Percentiles rank a stretch among this genome's conserved stretches.
Conservation (phyloP, 2,113 vertebrate species). For the Elephas maximus region DNA sequence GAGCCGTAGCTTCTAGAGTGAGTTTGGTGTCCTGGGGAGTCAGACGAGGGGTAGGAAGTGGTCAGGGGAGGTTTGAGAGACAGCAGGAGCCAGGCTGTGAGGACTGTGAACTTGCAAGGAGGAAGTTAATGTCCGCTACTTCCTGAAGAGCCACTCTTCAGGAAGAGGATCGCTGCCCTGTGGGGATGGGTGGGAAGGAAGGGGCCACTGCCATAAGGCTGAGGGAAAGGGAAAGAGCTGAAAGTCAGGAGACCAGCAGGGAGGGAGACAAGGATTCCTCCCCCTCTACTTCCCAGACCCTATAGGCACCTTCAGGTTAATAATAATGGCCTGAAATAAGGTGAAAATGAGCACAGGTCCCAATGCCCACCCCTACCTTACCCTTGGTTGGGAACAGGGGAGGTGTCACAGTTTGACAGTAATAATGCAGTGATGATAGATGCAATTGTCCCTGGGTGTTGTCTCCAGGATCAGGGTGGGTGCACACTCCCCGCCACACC, state of each 20-base stretch:
- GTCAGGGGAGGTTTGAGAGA: neutral
- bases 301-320: slow-evolving; percentile 52
- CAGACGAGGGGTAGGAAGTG: neutral
- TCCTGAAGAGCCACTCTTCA: neutral
- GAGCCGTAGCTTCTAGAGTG: neutral
- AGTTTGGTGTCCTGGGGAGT: neutral
- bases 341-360: neutral
- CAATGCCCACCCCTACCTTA: neutral
- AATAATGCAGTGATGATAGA: neutral
- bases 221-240: neutral
- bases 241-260: neutral
- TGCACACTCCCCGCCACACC: neutral
- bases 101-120: neutral
- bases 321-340: slow-evolving; percentile 66
- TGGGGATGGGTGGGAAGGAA: neutral
- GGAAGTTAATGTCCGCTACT: slow-evolving; percentile 3
- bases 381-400: neutral
- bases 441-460: neutral
- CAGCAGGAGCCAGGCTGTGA: neutral
- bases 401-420: neutral
- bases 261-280: neutral
- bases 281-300: neutral
- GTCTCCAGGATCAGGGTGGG: neutral
- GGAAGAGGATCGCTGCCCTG: neutral
- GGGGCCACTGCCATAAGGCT: neutral